Base-by-base conservation (phyloP, 2,797 vertebrate species). In the Acipenser ruthenus region DNA sequence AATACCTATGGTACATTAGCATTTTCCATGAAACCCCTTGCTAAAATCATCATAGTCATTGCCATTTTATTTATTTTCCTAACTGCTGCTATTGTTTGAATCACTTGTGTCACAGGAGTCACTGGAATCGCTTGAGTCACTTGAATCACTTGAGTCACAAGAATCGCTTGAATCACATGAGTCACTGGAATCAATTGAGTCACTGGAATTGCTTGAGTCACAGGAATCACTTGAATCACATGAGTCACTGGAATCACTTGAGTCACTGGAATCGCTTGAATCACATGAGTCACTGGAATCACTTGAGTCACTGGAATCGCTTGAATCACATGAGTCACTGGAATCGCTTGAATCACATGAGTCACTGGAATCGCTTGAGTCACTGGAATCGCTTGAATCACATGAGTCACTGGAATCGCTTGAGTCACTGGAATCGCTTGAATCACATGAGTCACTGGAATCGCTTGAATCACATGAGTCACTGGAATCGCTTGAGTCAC, bases 61-160 rank as follows among this genome's bases (percentile, higher is more conserved):
- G 53, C 53, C 53, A n/a, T 55, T 37, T 55, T 55, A 55, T 55
- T n/a, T 55, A 10, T 55, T 55, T n/a, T 55, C 53, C 53, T 55
- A 0, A n/a, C 53, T 55, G 53, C 53, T n/a, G 53, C n/a, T 55
- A 10, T n/a, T 55, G 10, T n/a, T 1, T 55, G 53, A 55, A n/a
- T 55, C 53, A 55, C 10, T 10, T 10, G 53, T 3, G 53, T 55
- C 53, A n/a, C 53, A 10, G 4, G 52, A 55, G 4, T 55, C 52
- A 1, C 9, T 10, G 6, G 53, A 55, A n/a, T 55, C 53, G 0
- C 6, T 3, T n/a, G 9, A n/a, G 53, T n/a, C 53, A 55, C 53
- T n/a, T 7, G 53, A 55, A 55, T 55, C 7, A 1, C 10, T 10
- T 1, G 53, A 55, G 53, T 55, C 53, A n/a, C 53, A 10, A 53